Conservation (phyloP, 2,113 vertebrate species). For the Myiozetetes cayanensis region DNA sequence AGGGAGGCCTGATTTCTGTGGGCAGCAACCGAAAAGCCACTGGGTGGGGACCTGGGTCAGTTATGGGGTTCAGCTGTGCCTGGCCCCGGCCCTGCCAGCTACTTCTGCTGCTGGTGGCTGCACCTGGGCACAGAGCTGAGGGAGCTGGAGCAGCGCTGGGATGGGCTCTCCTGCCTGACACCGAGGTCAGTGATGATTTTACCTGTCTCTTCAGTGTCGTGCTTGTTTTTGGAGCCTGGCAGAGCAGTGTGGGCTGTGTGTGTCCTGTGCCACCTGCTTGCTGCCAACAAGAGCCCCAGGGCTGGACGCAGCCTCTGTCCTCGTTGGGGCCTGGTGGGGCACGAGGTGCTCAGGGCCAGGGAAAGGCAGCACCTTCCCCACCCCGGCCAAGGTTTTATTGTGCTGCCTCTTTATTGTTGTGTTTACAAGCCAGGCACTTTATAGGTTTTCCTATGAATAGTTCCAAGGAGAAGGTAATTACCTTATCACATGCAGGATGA, state of each 20-base stretch:
- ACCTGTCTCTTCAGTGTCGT: accelerated
- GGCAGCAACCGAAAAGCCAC: background rate
- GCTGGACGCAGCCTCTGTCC: accelerated
- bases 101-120: background rate
- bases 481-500: constrained; percentile 76
- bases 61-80: background rate
- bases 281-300: accelerated
- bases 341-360: background rate
- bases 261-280: accelerated
- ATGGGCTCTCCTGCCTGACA: accelerated
- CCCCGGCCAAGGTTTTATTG: constrained; percentile 24
- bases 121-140: background rate
- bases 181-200: background rate
- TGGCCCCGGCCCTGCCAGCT: accelerated
- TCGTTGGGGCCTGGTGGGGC: background rate
- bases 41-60: background rate
- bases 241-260: accelerated
- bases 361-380: background rate
- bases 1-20: background rate
- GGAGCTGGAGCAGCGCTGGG: background rate
- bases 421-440: constrained; percentile 66
- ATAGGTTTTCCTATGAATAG: constrained; percentile 72
- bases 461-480: constrained; percentile 86
- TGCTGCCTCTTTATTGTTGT: constrained; percentile 13
- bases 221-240: background rate